phyloP scores from a whole-genome alignment of 2,113 vertebrate genomes.

The Ifrita kowaldi region DNA sequence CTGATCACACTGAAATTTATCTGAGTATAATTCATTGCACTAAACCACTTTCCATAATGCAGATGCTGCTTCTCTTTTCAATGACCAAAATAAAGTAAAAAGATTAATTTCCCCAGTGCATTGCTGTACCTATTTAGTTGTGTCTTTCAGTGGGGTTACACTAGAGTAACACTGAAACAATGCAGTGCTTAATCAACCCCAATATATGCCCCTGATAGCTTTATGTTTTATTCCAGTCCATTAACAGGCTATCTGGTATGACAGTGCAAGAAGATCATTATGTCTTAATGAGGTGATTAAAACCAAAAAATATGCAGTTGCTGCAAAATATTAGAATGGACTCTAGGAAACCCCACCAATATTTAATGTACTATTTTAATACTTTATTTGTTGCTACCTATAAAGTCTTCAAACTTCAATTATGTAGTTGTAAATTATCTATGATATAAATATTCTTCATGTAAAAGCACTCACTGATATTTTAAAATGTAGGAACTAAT shows the following conservation, averaged over 20 bases:
- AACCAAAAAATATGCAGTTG: conserved; percentile 49
- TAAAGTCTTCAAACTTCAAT: conserved; percentile 21
- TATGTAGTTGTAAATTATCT: background rate
- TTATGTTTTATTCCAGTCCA: conserved; percentile 60
- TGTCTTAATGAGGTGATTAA: conserved; percentile 70
- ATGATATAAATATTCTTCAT: background rate
- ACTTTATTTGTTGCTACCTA: background rate
- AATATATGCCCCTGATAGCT: conserved; percentile 28
- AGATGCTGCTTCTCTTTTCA: background rate
- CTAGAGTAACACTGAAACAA: background rate
- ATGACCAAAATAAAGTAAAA: background rate
- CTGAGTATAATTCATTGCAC: conserved; percentile 26
- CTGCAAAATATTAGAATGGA: conserved; percentile 56
- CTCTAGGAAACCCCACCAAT: conserved; percentile 9
- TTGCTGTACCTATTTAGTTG: background rate
- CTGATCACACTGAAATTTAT: background rate
- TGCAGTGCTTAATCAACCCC: background rate
- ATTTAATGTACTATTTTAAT: background rate
- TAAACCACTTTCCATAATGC: background rate
- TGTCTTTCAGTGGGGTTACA: background rate
- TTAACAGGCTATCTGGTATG: conserved; percentile 60
- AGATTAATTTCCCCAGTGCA: background rate
- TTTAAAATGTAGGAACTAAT: background rate
- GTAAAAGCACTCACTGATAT: background rate
- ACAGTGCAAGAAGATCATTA: conserved; percentile 63